Evolutionary conservation across 1,140 invertebrate species (phyloP).

Genomic region (Drosophila varians): DNA sequence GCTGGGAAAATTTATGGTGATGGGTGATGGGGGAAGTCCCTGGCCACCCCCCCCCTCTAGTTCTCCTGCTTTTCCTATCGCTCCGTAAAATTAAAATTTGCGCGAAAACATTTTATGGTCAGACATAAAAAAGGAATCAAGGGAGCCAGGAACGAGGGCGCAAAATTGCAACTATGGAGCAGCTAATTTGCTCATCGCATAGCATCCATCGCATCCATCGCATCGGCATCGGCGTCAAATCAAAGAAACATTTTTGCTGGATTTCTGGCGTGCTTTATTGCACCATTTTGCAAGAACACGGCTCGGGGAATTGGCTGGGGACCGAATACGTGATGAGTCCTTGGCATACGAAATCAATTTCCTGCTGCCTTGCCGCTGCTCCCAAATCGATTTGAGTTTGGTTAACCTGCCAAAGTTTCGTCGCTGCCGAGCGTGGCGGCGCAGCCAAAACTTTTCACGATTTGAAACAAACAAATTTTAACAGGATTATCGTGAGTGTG

Average conservation of each 20-base stretch:
- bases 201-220: too few species aligned
- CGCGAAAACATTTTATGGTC: conserved; percentile 73
- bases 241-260: conserved; percentile 71
- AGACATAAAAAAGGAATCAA: conserved; percentile 53
- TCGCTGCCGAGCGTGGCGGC: conserved; percentile 36
- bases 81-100: conserved; percentile 67
- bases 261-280: conserved; percentile 63
- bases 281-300: conserved; percentile 47
- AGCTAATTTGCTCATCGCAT: conserved; percentile 72
- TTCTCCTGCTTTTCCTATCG: background rate
- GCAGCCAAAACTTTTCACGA: conserved; percentile 56
- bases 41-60: background rate
- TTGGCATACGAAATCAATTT: conserved; percentile 76
- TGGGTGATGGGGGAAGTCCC: conserved; percentile 18
- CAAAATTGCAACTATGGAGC: conserved; percentile 54
- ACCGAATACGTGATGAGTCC: conserved; percentile 27
- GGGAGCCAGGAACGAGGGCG: background rate
- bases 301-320: conserved; percentile 3
- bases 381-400: conserved; percentile 78
- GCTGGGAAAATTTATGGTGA: conserved; percentile 41
- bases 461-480: conserved; percentile 79
- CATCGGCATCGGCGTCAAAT: conserved; percentile 61
- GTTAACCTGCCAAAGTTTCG: conserved; percentile 72
- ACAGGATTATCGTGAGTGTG: conserved; percentile 76
- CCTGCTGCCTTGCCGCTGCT: conserved; percentile 39